These are phyloP conservation scores for Diceros bicornis DNA, from an alignment of 2,797 vertebrate genomes.

Conservation along the genomic window DNA sequence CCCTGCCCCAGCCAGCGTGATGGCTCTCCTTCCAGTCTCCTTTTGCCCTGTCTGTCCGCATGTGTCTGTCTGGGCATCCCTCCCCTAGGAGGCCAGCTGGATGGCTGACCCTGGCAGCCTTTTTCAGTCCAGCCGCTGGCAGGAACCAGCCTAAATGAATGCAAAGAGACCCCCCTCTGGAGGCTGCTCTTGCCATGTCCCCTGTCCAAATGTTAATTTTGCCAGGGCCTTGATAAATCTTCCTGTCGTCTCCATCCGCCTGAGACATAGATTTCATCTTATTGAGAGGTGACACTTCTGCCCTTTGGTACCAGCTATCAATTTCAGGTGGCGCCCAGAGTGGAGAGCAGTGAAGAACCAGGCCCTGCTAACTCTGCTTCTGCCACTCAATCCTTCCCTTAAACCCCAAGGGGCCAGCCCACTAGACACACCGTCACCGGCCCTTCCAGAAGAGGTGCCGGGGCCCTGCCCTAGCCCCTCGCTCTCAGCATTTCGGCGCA, in stretches of 20 bases:
- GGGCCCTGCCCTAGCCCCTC: accelerated
- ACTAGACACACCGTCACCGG: not conserved
- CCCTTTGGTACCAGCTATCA: conserved; percentile 88
- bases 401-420: not conserved
- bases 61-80: conserved; percentile 1
- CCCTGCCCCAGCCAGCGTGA: not conserved
- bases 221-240: conserved; percentile 88
- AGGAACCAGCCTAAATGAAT: conserved; percentile 46
- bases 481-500: not conserved
- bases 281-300: conserved; percentile 88
- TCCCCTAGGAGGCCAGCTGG: conserved; percentile 51
- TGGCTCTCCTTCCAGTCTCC: conserved; percentile 12
- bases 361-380: conserved; percentile 55
- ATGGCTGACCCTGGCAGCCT: not conserved
- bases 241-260: conserved; percentile 72
- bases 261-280: conserved; percentile 86
- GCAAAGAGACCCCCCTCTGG: conserved; percentile 65
- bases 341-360: conserved; percentile 65
- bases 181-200: conserved; percentile 31
- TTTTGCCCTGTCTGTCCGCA: not conserved
- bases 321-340: conserved; percentile 80
- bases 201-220: conserved; percentile 88
- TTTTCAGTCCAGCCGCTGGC: conserved; percentile 22
- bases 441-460: not conserved
- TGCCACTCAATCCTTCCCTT: conserved; percentile 56